A percentile compares a stretch with the other conserved stretches of the same genome.
Evolutionary conservation across 2,113 vertebrate species (phyloP).

Genomic region (Antennarius striatus): DNA sequence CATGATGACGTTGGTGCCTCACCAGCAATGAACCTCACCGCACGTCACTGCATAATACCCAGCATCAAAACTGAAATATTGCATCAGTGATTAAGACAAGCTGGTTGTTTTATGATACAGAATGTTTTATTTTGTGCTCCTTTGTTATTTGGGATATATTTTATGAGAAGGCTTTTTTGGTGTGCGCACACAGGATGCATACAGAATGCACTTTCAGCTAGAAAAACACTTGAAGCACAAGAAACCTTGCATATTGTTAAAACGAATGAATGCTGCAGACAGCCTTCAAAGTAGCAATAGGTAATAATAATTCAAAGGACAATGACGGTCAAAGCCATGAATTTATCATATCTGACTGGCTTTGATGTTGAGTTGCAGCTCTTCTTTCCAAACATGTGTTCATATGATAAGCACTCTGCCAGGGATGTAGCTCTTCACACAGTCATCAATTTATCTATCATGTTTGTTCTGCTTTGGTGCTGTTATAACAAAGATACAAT

Average conservation of each 20-base stretch:
- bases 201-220: slow-evolving; percentile 8
- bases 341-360: slow-evolving; percentile 29
- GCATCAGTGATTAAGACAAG: slow-evolving; percentile 28
- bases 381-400: slow-evolving; percentile 33
- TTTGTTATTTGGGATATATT: slow-evolving; percentile 24
- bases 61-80: slow-evolving; percentile 4
- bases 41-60: slow-evolving; percentile 31
- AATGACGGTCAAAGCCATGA: slow-evolving; percentile 5
- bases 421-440: slow-evolving; percentile 11
- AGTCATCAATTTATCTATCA: not conserved
- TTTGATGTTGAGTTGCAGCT: slow-evolving; percentile 30
- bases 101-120: slow-evolving; percentile 1
- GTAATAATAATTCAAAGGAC: slow-evolving; percentile 29
- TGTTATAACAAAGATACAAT: not conserved
- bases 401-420: slow-evolving; percentile 31
- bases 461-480: not conserved
- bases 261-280: slow-evolving; percentile 19
- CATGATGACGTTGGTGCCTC: no score
- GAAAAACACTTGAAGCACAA: slow-evolving; percentile 20
- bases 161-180: slow-evolving; percentile 19
- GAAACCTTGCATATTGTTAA: slow-evolving; percentile 2
- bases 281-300: slow-evolving; percentile 11
- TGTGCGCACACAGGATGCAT: slow-evolving; percentile 11
- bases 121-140: not conserved
- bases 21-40: no score